phyloP scores from a whole-genome alignment of 1,140 invertebrate genomes.

The Drosophila melanica region DNA sequence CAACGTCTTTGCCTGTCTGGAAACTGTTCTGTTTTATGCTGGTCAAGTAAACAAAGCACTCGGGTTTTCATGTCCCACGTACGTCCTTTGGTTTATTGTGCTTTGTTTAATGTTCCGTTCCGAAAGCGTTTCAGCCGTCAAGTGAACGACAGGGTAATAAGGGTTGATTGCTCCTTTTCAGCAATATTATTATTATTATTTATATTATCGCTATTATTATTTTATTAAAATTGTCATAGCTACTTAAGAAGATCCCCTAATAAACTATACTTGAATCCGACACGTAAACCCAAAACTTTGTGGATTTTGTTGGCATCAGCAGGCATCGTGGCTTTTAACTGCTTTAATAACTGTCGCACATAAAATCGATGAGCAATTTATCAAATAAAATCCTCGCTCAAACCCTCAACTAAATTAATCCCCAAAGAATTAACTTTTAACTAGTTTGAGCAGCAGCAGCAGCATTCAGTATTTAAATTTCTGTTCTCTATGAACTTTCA shows the following conservation, averaged over 20 bases:
- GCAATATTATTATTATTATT: background rate
- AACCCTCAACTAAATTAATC: background rate
- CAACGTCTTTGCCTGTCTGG: slow-evolving; percentile 24
- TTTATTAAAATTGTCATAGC: slow-evolving; percentile 1
- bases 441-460: background rate
- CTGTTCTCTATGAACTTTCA: background rate
- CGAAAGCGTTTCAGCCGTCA: slow-evolving; percentile 26
- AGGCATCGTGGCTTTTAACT: background rate
- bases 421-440: background rate
- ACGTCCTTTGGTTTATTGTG: slow-evolving; percentile 40
- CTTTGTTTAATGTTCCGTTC: slow-evolving; percentile 43
- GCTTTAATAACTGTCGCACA: background rate
- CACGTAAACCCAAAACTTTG: too few relatives aligned
- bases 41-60: slow-evolving; percentile 58
- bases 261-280: too few relatives aligned
- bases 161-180: background rate
- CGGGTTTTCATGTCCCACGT: slow-evolving; percentile 47
- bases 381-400: background rate
- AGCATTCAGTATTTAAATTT: background rate
- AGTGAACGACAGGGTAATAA: slow-evolving; percentile 28
- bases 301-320: too few relatives aligned
- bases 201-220: background rate
- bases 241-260: background rate
- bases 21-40: slow-evolving; percentile 31
- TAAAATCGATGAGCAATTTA: slow-evolving; percentile 27